phyloP scores from a whole-genome alignment of 2,888 invertebrate genomes.

The Phortica okadai region DNA sequence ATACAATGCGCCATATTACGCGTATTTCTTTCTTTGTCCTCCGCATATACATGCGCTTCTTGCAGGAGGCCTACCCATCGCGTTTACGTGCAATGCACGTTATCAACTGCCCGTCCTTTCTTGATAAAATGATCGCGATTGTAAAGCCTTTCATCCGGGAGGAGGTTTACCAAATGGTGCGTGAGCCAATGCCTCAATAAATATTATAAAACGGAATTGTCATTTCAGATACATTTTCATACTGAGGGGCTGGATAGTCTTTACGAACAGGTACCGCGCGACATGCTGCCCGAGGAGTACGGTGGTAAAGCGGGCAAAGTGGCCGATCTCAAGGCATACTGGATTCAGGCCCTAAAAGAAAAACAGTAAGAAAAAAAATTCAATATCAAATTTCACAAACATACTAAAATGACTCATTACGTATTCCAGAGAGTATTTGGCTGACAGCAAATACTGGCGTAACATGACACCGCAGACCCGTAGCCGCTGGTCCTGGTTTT shows the following conservation, averaged over 20 bases:
- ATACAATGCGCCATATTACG: constrained; percentile 80
- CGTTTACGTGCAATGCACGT: constrained; percentile 83
- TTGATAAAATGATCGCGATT: constrained; percentile 80
- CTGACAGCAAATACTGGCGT: constrained; percentile 80
- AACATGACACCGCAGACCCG: constrained; percentile 76
- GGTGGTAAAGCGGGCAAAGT: constrained; percentile 79
- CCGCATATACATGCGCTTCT: constrained; percentile 81
- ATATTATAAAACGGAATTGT: neutral
- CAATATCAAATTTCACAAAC: neutral
- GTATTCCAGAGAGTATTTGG: constrained; percentile 78
- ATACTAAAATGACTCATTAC: neutral
- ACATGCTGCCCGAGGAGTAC: constrained; percentile 81
- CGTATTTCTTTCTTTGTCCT: constrained; percentile 79
- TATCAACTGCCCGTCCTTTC: constrained; percentile 80
- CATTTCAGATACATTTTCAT: constrained; percentile 78
- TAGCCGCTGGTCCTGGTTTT: constrained; percentile 63
- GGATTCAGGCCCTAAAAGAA: constrained; percentile 72
- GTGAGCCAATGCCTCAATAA: constrained; percentile 38
- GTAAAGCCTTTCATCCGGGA: constrained; percentile 81
- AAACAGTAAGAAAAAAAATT: constrained; percentile 55
- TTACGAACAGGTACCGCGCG: constrained; percentile 79
- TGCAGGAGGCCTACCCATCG: constrained; percentile 84
- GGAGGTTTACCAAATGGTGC: constrained; percentile 79
- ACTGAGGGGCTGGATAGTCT: constrained; percentile 79
- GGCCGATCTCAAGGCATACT: constrained; percentile 75